Base-by-base conservation (phyloP, 1,140 invertebrate genomes). In the Trichonephila clavipes region DNA sequence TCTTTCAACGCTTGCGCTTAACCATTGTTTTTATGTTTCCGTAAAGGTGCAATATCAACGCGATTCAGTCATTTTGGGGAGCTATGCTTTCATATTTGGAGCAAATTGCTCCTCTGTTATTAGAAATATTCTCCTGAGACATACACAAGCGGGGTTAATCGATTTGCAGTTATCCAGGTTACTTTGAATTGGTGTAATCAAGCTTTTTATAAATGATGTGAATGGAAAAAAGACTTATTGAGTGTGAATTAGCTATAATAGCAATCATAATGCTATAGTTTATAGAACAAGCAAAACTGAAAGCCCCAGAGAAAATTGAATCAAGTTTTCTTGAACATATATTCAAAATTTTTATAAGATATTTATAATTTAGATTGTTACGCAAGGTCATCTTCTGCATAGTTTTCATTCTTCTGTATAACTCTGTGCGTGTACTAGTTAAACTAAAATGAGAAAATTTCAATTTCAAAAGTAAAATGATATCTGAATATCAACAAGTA, bases 21-120 rank as follows among this genome's bases (percentile, higher is more conserved):
- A 77, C 72, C 12, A 16, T 28, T 34, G 28, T 77, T 77, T 77
- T 77, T 77, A 77, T 77, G 72, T 77, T 6, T 77, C 72, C 72
- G 5, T 28, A 19, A 21, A 77, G 28, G 72, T 77, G 72, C 72
- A 77, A 40, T 77, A 77, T 40, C 72, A 77, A 77, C 28, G 28
- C 28, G 12, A 34, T 77, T 77, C 34, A 77, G 12, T 16, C 18
- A 34, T 77, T 34, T 77, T 77, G 34, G 16, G 28, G 4, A 77
- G 18, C 18, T 77, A 77, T 40, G 28, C 72, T 77, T 77, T 40
- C 24, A 77, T 77, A 77, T 77, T 77, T 77, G 34, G 72, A 16
- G 28, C 28, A 14, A 16, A 34, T 40, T 24, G 24, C 34, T 77
- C 18, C 72, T 40, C 28, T 34, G 28, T 19, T 77, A 77, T 77